Evolutionary conservation across 2,888 invertebrate species (phyloP).

Genomic region (Drosophila formosana): DNA sequence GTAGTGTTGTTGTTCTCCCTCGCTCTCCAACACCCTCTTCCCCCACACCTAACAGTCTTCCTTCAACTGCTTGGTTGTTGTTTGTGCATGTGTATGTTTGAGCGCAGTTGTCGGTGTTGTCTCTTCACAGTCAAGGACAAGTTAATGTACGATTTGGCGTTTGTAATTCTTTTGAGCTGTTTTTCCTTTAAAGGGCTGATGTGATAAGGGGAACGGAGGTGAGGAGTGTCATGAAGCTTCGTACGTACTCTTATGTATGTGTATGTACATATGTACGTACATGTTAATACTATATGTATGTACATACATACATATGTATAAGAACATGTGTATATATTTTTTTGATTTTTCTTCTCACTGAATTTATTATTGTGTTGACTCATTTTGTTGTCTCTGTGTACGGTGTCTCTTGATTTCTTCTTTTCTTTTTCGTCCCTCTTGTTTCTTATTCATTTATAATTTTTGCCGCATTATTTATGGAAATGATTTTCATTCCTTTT

Average conservation of each 20-base stretch:
- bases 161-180: conserved; percentile 42
- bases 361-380: conserved; percentile 40
- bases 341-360: conserved; percentile 31
- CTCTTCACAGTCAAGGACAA: conserved; percentile 76
- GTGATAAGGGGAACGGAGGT: not conserved
- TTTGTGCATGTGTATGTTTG: conserved; percentile 20
- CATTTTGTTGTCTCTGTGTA: conserved; percentile 20
- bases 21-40: conserved; percentile 24
- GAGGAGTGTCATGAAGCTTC: not conserved
- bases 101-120: conserved; percentile 42
- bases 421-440: conserved; percentile 7
- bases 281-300: not conserved
- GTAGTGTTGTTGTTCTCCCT: conserved; percentile 11
- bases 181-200: conserved; percentile 37
- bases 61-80: conserved; percentile 7
- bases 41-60: not conserved
- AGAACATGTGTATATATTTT: conserved; percentile 18
- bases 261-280: not conserved
- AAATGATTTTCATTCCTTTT: conserved; percentile 38
- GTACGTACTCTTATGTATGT: too few relatives aligned
- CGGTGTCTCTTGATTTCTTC: conserved; percentile 18
- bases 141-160: conserved; percentile 76
- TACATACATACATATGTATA: not conserved
- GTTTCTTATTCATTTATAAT: conserved; percentile 42
- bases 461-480: conserved; percentile 37